Conservation (phyloP, 2,113 vertebrate species). For the Amphiprion percula region DNA sequence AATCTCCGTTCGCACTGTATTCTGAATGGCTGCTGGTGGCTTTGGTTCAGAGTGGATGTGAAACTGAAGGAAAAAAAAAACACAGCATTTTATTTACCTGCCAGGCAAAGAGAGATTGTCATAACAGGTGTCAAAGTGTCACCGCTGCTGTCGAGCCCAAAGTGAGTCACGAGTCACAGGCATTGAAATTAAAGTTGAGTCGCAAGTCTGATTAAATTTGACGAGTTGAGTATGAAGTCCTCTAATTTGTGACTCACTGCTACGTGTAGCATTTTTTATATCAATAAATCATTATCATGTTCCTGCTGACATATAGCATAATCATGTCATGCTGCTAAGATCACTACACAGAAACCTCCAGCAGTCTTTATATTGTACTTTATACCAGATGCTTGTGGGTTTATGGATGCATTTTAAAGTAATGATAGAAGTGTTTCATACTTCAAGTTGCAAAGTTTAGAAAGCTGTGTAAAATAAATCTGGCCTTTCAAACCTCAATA, state of each 20-base stretch:
- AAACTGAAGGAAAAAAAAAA: conserved; percentile 15
- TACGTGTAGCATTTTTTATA: conserved; percentile 9
- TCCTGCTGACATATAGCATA: background rate
- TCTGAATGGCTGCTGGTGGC: conserved; percentile 65
- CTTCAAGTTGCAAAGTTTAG: background rate
- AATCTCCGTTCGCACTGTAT: conserved; percentile 61
- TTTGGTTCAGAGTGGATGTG: conserved; percentile 59
- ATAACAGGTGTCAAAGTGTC: conserved; percentile 62
- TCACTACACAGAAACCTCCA: background rate
- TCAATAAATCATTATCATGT: conserved; percentile 12
- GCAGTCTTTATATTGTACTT: background rate
- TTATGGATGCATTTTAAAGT: background rate
- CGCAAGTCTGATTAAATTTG: conserved; percentile 32
- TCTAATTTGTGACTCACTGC: conserved; percentile 36
- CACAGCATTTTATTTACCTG: conserved; percentile 54
- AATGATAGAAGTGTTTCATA: background rate
- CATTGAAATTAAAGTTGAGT: conserved; percentile 48
- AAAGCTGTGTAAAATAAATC: too few relatives aligned
- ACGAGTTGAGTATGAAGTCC: conserved; percentile 4
- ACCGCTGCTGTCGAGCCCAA: conserved; percentile 34
- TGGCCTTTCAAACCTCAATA: too few relatives aligned
- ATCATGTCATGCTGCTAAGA: background rate
- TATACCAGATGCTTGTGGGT: background rate
- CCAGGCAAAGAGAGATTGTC: conserved; percentile 49
- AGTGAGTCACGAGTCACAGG: conserved; percentile 51